Percentiles rank a stretch among this genome's conserved stretches.
phyloP scores from a whole-genome alignment of 2,113 vertebrate genomes.

The Nothocercus nigrocapillus region DNA sequence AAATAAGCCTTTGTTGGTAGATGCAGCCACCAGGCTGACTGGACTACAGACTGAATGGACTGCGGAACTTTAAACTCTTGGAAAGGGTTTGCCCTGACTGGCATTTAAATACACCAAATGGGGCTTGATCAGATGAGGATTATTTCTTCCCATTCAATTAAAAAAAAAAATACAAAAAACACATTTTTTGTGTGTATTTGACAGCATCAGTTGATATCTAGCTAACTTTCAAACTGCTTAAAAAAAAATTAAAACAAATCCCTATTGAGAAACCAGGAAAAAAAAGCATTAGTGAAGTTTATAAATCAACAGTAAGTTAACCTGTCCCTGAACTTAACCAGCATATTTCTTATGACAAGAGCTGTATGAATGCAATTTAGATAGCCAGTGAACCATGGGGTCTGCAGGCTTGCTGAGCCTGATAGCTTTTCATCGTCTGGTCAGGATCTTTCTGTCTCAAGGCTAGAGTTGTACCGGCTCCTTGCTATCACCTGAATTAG shows the following conservation, averaged over 20 bases:
- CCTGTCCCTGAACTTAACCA: background rate
- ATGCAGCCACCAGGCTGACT: background rate
- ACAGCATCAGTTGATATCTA: background rate
- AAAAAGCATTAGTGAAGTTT: background rate
- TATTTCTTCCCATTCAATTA: background rate
- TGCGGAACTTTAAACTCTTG: background rate
- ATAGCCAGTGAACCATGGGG: conserved; percentile 1
- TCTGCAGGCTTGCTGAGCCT: background rate
- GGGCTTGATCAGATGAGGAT: background rate
- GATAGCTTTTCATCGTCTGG: background rate
- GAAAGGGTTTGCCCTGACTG: background rate
- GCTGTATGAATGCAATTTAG: conserved; percentile 9
- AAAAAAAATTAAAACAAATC: background rate
- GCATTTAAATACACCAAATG: background rate
- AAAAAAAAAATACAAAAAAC: background rate
- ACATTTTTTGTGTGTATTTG: background rate
- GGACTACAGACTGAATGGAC: background rate
- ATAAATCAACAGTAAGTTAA: background rate
- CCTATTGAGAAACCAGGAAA: background rate
- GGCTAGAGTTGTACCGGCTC: background rate
- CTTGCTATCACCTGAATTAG: background rate
- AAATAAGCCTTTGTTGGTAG: conserved; percentile 35
- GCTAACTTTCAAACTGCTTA: background rate
- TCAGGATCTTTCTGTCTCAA: background rate
- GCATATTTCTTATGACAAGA: background rate